Percentiles rank a stretch among this genome's conserved stretches.
Conservation (phyloP, 2,113 vertebrate species). For the Elephas maximus region DNA sequence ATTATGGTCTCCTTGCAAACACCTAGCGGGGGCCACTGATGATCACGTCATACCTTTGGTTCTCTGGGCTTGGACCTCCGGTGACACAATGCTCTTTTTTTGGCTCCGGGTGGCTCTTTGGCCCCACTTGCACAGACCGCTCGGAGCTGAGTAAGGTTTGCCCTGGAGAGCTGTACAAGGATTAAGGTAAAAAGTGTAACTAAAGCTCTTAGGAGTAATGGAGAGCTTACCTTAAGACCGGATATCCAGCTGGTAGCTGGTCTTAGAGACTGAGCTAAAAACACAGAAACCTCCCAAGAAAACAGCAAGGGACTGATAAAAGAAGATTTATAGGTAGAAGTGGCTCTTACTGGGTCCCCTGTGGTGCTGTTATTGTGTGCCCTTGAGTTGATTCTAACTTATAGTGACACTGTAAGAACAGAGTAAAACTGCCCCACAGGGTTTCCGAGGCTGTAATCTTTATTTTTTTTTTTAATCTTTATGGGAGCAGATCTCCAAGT, state of each 20-base stretch:
- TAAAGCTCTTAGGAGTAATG: background rate
- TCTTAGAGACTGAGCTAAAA: background rate
- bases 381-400: background rate
- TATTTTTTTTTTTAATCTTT: background rate
- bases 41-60: conserved; percentile 71
- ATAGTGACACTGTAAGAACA: background rate
- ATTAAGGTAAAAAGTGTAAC: conserved; percentile 68
- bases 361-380: background rate
- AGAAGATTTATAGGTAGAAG: background rate
- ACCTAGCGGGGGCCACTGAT: background rate
- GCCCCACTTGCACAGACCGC: conserved; percentile 74
- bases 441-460: background rate
- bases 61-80: conserved; percentile 56
- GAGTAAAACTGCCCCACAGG: background rate
- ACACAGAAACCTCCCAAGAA: background rate
- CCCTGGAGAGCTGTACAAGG: conserved; percentile 78
- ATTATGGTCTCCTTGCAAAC: background rate
- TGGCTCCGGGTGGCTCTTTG: conserved; percentile 58
- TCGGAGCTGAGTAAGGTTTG: conserved; percentile 73
- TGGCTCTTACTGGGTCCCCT: background rate
- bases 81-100: conserved; percentile 68
- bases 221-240: conserved; percentile 39
- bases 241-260: background rate
- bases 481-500: background rate
- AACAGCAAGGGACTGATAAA: background rate